Evolutionary conservation across 2,888 invertebrate genomes (phyloP).

Genomic region (Heteropelma amictum): DNA sequence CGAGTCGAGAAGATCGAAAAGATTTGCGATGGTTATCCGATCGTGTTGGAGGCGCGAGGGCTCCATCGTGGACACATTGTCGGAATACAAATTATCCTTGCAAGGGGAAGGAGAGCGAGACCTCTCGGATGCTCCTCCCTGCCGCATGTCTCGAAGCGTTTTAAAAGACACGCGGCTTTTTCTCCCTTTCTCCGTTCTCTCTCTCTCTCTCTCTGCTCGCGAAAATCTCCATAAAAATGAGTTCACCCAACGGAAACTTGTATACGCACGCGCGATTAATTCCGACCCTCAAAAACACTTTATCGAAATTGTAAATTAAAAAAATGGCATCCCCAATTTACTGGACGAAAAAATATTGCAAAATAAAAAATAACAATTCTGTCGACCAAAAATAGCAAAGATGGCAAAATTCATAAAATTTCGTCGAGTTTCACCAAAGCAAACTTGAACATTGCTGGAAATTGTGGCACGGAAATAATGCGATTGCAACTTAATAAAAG

Average conservation of each 20-base stretch:
- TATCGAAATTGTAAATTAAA: no score
- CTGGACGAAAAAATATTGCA: no score
- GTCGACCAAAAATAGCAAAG: no score
- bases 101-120: slow-evolving; percentile 13
- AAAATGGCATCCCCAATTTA: no score
- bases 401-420: no score
- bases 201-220: not conserved
- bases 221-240: slow-evolving; percentile 57
- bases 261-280: not conserved
- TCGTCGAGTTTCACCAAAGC: no score
- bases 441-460: no score
- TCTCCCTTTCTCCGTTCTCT: no score
- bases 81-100: slow-evolving; percentile 53
- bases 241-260: slow-evolving; percentile 38
- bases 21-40: slow-evolving; percentile 58
- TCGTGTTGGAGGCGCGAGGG: slow-evolving; percentile 48
- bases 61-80: slow-evolving; percentile 46
- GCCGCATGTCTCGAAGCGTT: slow-evolving; percentile 11
- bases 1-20: slow-evolving; percentile 49
- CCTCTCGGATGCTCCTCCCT: slow-evolving; percentile 7
- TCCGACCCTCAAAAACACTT: no score
- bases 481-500: no score
- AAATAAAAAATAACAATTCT: no score
- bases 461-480: no score
- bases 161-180: slow-evolving; percentile 21